Evolutionary conservation across 2,797 vertebrate species (phyloP), one percentile per base, ranked within the genome.

Genomic region (Acanthiza pusilla): DNA sequence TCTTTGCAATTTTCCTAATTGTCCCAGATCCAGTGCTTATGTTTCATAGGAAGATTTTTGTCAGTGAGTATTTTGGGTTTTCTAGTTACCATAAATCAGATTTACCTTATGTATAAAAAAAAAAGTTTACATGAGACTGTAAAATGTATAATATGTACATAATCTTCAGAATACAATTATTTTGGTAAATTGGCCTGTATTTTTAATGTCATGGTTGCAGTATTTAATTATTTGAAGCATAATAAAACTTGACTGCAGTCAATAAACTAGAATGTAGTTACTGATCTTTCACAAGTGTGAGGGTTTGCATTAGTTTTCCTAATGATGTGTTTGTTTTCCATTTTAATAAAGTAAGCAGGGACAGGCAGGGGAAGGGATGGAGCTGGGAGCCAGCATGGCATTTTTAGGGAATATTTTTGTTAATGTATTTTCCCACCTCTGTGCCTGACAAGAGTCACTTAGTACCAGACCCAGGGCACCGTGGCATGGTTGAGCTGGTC

Each of bases 101-200:
- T 96, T 97, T 97, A 96, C 77, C 83, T 97, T 97, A 96, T 97
- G 96, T 98, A 95, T 97, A 96, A 97, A 97, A 91, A 96, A 36
- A 97, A 96, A 91, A 94, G 93, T 96, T 96, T 97, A 96, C 97
- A 88, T 96, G 97, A 96, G 89, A 91, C 76, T 98, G 98, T 98
- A 98, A 98, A 98, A 97, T 98, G 98, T 98, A 98, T 98, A 85
- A 97, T 98, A 98, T 98, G 98, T 98, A 98, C 91, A 98, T 98
- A 98, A 97, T 97, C 97, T 96, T 97, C 97, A 97, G 96, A 98
- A 98, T 97, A 97, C 98, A 97, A 97, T 97, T 98, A 98, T 98
- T 98, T 98, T 98, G 97, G 91, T 98, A 98, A 98, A 97, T 97
- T 97, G 96, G 97, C 97, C 97, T 98, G 97, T 98, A 97, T 98